Base-by-base conservation (phyloP, 2,888 invertebrate species). In the Gari tellinella region DNA sequence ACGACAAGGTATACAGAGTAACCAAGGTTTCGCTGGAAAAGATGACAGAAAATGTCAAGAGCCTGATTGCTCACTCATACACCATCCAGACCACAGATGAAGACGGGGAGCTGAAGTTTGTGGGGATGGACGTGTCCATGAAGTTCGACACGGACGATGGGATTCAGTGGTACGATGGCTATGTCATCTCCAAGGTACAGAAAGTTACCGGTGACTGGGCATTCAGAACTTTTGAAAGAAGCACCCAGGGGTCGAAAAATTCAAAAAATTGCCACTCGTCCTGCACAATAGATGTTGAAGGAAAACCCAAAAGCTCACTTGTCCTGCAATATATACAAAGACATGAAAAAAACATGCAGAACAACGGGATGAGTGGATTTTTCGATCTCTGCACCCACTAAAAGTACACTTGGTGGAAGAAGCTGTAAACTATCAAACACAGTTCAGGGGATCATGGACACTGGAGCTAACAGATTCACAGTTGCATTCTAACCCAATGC, bases 181-280 rank as follows among this genome's bases (percentile, higher is more conserved):
- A 37, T 46, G 56, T 64, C 26, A 61, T 60, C 55, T 65, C 65
- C 21, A 55, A 57, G 58, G 52, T 58, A 66, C 48, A 43, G 38
- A 56, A 31, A 31, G 31, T 31, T 31, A 31, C 31, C 31, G 31
- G 31, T 31, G 31, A 31, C 31, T 31, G 31, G 31, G 31, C 31
- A 31, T 43, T 43, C 19, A 43, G 43, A 43, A 43, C 31, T 31
- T 31, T 31, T 31, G 31, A 43, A 43, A 43, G 19, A 43, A 43
- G 43, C 43, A 43, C 19, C 43, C n/a, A 43, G 19, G 31, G 31
- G 31, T 31, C 31, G 31, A 31, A 31, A 31, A 31, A 31, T 31
- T 31, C 31, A 31, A 31, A 31, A 31, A 31, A 31, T 31, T 31
- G 31, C 31, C 31, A 31, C 31, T 31, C 31, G 31, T 31, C 31